A percentile compares a stretch with the other conserved stretches of the same genome.
Evolutionary conservation across 2,888 invertebrate species (phyloP).

Genomic region (Catocala fraxini): DNA sequence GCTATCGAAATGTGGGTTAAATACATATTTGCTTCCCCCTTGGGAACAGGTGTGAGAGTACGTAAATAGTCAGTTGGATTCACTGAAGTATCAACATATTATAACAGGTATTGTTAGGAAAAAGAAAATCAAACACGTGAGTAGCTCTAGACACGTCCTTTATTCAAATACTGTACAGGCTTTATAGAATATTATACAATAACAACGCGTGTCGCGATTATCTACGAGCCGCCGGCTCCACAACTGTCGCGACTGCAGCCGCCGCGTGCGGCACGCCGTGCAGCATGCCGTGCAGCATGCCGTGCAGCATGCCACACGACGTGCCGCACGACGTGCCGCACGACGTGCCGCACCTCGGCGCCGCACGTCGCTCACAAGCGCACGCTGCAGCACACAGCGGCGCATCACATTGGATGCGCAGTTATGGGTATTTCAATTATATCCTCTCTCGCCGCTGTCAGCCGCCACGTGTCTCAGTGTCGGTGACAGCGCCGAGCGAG

Average conservation of each 20-base stretch:
- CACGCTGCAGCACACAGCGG: conserved; percentile 20
- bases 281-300: too few relatives aligned
- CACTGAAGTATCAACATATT: background rate
- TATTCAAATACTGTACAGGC: conserved; percentile 85
- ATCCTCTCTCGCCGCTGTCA: conserved; percentile 5
- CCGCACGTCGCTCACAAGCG: background rate
- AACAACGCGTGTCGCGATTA: conserved; percentile 54
- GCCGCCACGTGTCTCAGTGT: background rate
- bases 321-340: too few relatives aligned
- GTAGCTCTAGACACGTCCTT: conserved; percentile 81
- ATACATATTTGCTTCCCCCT: too few relatives aligned
- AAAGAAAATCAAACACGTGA: conserved; percentile 39
- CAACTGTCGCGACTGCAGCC: too few relatives aligned
- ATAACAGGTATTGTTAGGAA: background rate
- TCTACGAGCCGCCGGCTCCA: background rate
- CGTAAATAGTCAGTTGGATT: background rate
- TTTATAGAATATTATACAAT: conserved; percentile 75
- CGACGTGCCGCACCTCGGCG: too few relatives aligned
- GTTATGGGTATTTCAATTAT: background rate
- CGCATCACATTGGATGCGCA: conserved; percentile 11
- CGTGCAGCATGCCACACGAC: too few relatives aligned
- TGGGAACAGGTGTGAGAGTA: too few relatives aligned
- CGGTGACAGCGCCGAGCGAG: conserved; percentile 8
- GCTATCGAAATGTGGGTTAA: too few relatives aligned
- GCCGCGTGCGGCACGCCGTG: too few relatives aligned